These are phyloP conservation scores for Microctenopoma steveboyesi DNA, from an alignment of 2,797 vertebrate genomes.

Conservation along the genomic window DNA sequence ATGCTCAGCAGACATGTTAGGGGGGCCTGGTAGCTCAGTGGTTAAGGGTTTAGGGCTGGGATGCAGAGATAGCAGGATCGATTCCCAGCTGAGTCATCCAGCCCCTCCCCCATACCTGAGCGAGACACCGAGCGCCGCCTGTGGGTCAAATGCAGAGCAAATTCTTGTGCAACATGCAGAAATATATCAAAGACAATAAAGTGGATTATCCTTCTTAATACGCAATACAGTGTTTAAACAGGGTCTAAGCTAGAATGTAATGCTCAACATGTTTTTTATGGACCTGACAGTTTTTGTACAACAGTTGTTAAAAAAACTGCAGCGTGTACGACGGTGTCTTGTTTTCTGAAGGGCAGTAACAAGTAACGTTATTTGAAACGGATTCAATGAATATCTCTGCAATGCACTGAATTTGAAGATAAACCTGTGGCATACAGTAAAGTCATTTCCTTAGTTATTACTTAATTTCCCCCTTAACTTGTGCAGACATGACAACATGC, in stretches of 20 bases:
- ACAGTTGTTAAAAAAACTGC: no score
- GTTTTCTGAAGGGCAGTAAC: constrained; percentile 9
- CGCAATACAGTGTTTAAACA: constrained; percentile 1
- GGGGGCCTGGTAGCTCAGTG: no score
- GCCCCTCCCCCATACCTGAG: no score
- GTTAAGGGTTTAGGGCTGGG: no score
- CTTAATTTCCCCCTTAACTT: constrained; percentile 37
- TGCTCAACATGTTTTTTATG: background rate
- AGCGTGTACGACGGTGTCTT: no score
- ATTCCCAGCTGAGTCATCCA: no score
- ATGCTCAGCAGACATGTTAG: constrained; percentile 7
- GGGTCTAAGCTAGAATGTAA: background rate
- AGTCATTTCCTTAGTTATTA: constrained; percentile 57
- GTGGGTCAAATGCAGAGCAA: no score
- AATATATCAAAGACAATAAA: no score
- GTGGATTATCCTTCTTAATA: background rate
- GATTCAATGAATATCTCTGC: constrained; percentile 1
- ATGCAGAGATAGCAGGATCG: no score
- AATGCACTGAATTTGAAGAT: constrained; percentile 40
- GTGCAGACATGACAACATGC: constrained; percentile 42
- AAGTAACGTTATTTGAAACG: background rate
- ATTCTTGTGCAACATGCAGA: no score
- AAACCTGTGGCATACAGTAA: constrained; percentile 40
- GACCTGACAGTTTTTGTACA: background rate
- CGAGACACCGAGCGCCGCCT: no score